Conservation (phyloP, 1,140 invertebrate genomes). For the Panagrolaimus sp. region DNA sequence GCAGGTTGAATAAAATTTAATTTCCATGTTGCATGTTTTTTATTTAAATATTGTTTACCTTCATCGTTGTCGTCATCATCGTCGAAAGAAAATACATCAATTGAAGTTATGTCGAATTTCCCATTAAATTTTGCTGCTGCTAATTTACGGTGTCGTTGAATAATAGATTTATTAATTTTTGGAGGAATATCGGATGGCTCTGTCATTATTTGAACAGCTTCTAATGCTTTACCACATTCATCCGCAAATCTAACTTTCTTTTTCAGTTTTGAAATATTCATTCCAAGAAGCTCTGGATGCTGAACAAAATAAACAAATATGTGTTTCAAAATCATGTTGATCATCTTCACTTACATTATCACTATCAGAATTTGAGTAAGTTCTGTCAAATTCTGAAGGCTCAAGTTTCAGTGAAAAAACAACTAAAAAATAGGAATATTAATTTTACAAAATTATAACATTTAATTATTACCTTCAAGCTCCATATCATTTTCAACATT, state of each 20-base stretch:
- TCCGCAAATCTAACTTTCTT: conserved; percentile 89
- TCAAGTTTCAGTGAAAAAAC: neutral
- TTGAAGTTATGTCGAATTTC: too few relatives aligned
- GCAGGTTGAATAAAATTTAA: conserved; percentile 79
- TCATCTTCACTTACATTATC: neutral
- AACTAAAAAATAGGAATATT: conserved; percentile 6
- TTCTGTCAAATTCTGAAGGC: neutral
- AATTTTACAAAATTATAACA: too few relatives aligned
- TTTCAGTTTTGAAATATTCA: conserved; percentile 60
- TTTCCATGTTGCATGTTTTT: conserved; percentile 66
- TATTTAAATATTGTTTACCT: conserved; percentile 61
- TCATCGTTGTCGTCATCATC: conserved; percentile 58
- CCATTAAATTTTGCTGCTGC: conserved; percentile 6
- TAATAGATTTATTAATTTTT: conserved; percentile 63
- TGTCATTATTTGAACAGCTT: conserved; percentile 75
- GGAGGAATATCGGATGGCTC: conserved; percentile 85
- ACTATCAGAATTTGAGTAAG: neutral
- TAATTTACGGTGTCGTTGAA: conserved; percentile 31
- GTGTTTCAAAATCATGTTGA: neutral
- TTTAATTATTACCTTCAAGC: too few relatives aligned
- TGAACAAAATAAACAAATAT: neutral
- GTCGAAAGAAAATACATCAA: conserved; percentile 6
- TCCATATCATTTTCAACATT: too few relatives aligned
- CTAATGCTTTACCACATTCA: conserved; percentile 76
- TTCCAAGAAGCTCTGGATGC: neutral